These are phyloP conservation scores for Scaptomyza tumidula DNA, from an alignment of 2,888 invertebrate genomes.

Conservation along the genomic window DNA sequence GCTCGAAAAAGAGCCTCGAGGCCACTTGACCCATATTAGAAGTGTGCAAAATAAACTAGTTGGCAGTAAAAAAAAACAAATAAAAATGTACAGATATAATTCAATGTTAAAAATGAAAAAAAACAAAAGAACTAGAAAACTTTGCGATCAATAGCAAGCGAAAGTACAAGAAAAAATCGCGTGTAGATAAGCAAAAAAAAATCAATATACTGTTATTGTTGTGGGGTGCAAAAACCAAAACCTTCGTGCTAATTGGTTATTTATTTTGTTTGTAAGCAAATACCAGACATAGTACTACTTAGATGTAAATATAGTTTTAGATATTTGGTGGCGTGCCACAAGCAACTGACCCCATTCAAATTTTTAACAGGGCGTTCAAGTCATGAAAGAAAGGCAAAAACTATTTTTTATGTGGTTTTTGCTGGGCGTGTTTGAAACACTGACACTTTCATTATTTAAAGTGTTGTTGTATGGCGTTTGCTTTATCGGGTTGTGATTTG, in stretches of 20 bases:
- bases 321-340: conserved; percentile 62
- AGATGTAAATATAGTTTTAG: conserved; percentile 30
- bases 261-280: conserved; percentile 55
- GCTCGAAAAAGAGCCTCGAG: conserved; percentile 2
- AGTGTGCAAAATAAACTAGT: conserved; percentile 11
- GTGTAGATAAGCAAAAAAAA: conserved; percentile 35
- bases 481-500: conserved; percentile 48
- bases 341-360: conserved; percentile 71
- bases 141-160: conserved; percentile 52
- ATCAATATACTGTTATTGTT: conserved; percentile 44
- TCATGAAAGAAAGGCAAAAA: conserved; percentile 51
- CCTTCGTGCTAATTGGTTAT: conserved; percentile 78
- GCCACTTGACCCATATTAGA: conserved; percentile 36
- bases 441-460: conserved; percentile 68
- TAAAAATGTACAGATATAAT: neutral
- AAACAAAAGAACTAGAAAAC: conserved; percentile 32
- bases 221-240: conserved; percentile 8
- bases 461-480: conserved; percentile 24
- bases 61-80: conserved; percentile 1
- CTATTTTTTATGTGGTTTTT: conserved; percentile 22
- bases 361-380: conserved; percentile 51
- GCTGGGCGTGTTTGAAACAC: conserved; percentile 56
- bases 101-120: conserved; percentile 34
- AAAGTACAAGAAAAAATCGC: conserved; percentile 55
- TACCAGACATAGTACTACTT: conserved; percentile 21